Evolutionary conservation across 2,888 invertebrate species (phyloP), one percentile per base, ranked within the genome.

Genomic region (Eurytoma adleriae): DNA sequence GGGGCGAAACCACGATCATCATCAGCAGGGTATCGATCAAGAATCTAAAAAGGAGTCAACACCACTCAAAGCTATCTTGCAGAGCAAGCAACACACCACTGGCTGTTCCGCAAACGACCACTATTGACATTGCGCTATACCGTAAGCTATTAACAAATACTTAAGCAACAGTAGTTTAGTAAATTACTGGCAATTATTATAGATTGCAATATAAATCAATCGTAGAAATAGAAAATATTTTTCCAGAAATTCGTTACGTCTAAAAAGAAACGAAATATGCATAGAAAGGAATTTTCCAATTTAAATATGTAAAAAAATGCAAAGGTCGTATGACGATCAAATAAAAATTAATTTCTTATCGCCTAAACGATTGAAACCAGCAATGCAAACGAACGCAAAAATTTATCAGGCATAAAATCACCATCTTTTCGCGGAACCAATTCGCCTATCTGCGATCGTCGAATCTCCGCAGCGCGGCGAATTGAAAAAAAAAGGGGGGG

Each of bases 51-150:
- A 92, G 97, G 76, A 95, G 95, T 91, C 96, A 97, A 91, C 93
- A 97, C 86, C 96, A 96, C 91, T 93, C 96, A 81, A 93, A 96
- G 87, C 94, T 97, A 87, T 95, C 96, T 86, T 97, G 97, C 91
- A 96, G 96, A 91, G 97, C 97, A 50, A 95, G 95, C 86, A 97
- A 97, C 91, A 97, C 96, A 84, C 96, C 96, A 91, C 92, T 96
- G 85, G 95, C 95, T 64, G 94, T 94, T 68, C 96, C 97, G 2
- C 94, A 95, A 87, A 94, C 95, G 86, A 96, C 96, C 91, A 94
- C 95, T 84, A 94, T 96, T 87, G 94, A 96, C 87, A 92, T 97
- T 90, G 96, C 96, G 91, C 94, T 97, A 84, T 96, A 96, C 91
- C 93, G 97, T 97, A 92, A 96, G 97, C 95, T 89, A 7, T 12